These are phyloP conservation scores for Crotalus viridis DNA, from an alignment of 2,113 vertebrate genomes.

Conservation along the genomic window DNA sequence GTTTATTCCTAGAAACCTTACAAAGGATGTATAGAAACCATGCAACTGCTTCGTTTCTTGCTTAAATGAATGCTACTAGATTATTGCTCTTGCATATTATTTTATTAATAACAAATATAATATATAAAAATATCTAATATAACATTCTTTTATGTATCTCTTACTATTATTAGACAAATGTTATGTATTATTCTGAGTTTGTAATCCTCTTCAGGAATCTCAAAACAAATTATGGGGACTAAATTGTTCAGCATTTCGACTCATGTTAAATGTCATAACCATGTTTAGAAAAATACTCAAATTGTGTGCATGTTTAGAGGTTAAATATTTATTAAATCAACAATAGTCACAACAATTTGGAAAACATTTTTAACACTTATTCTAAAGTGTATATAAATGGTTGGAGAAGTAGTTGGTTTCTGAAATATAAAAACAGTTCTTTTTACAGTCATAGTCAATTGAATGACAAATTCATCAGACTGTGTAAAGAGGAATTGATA, in stretches of 20 bases:
- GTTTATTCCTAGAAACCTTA: not conserved
- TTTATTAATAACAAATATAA: not conserved
- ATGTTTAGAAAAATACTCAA: not conserved
- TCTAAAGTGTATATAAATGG: not conserved
- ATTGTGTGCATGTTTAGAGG: not conserved
- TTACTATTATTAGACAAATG: not conserved
- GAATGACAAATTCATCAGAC: not conserved
- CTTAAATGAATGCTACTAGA: not conserved
- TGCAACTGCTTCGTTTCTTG: not conserved
- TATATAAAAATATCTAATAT: not conserved
- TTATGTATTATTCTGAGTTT: not conserved
- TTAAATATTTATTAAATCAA: not conserved
- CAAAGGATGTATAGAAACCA: not conserved
- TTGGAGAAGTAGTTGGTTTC: not conserved
- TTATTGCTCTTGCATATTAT: not conserved
- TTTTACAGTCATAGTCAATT: not conserved
- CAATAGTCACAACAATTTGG: not conserved
- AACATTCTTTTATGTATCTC: not conserved
- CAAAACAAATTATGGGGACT: not conserved
- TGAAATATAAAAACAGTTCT: not conserved
- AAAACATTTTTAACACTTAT: not conserved
- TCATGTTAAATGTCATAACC: not conserved
- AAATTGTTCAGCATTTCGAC: not conserved
- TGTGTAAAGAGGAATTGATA: not conserved
- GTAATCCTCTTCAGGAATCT: not conserved